Evolutionary conservation across 2,113 vertebrate genomes (phyloP).

Genomic region (Lophura nycthemera): DNA sequence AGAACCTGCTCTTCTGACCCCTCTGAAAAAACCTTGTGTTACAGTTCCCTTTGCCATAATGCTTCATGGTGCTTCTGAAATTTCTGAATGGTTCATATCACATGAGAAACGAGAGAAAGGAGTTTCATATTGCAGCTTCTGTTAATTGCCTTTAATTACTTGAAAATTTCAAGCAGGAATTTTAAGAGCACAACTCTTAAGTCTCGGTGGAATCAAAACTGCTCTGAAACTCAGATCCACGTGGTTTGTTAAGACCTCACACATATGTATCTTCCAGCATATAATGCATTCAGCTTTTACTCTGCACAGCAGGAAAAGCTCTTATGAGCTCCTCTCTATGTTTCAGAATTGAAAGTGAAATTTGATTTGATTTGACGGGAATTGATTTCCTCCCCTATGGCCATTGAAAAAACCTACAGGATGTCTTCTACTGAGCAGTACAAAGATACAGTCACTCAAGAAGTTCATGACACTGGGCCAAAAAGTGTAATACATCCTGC

Average conservation of each 20-base stretch:
- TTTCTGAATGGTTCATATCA: constrained; percentile 31
- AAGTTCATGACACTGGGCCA: neutral
- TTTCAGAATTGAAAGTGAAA: constrained; percentile 12
- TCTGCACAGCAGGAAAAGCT: neutral
- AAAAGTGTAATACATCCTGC: neutral
- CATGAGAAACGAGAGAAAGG: neutral
- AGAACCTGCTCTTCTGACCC: neutral
- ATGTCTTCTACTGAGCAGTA: neutral
- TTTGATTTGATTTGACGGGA: neutral
- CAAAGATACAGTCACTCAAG: neutral
- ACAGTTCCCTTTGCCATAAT: constrained; percentile 8
- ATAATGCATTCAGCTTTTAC: neutral
- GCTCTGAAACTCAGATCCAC: neutral
- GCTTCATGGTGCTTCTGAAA: neutral
- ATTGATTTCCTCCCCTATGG: neutral
- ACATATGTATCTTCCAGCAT: neutral
- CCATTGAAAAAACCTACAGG: neutral
- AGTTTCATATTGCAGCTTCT: constrained; percentile 5
- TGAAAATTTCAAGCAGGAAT: neutral
- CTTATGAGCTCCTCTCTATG: neutral
- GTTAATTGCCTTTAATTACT: neutral
- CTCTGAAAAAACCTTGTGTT: neutral
- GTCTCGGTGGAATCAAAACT: constrained; percentile 6
- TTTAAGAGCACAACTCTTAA: neutral
- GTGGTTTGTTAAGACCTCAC: neutral